phyloP scores from a whole-genome alignment of 2,888 invertebrate genomes.

The Meandrusa payeni region DNA sequence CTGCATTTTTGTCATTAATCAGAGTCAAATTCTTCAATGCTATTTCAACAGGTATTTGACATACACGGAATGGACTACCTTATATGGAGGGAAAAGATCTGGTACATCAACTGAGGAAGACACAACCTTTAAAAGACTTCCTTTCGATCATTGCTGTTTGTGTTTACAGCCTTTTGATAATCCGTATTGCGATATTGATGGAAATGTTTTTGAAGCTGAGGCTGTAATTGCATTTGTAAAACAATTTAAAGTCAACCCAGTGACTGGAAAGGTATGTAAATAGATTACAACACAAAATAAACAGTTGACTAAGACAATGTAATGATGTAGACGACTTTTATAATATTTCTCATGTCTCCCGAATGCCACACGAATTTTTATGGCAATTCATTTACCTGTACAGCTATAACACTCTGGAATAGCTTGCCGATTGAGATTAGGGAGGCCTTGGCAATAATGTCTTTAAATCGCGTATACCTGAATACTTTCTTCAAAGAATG shows the following conservation, averaged over 20 bases:
- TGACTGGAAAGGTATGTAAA: constrained; percentile 89
- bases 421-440: no score
- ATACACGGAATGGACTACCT: constrained; percentile 93
- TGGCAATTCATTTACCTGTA: no score
- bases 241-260: constrained; percentile 95
- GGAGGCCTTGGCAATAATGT: no score
- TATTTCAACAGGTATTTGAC: constrained; percentile 85
- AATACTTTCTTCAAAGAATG: no score
- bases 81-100: constrained; percentile 93
- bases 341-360: no score
- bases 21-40: constrained; percentile 4
- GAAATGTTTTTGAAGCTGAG: constrained; percentile 96
- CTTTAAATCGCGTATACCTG: no score
- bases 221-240: constrained; percentile 93
- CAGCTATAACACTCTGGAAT: no score
- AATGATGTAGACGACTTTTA: no score
- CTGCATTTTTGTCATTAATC: no score
- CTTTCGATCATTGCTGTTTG: constrained; percentile 95
- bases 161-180: constrained; percentile 95
- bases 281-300: no score
- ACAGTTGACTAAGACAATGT: no score
- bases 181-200: constrained; percentile 94
- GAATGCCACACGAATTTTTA: no score
- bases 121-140: constrained; percentile 93
- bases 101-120: constrained; percentile 86